Evolutionary conservation across 2,888 invertebrate genomes (phyloP), one percentile per base, ranked within the genome.

Genomic region (Synanthedon tipuliformis): DNA sequence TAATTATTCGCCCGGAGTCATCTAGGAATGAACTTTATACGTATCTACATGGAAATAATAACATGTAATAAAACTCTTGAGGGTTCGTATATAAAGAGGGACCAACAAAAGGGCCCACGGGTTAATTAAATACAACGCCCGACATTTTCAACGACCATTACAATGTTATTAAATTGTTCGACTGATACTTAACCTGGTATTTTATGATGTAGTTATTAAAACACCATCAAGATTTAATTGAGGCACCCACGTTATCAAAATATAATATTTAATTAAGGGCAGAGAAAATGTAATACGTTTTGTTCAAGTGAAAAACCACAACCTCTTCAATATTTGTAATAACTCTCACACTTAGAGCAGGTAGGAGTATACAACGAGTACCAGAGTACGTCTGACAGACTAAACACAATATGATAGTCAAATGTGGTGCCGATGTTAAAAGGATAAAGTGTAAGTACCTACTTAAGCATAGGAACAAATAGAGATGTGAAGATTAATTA

Each of bases 151-250:
- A 66, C 73, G 75, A 73, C 73, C 77, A 78, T 82, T 86, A 82
- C 78, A 79, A 80, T 78, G 80, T 84, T 83, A 86, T 85, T 85
- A 83, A 85, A 84, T 79, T 81, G 82, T 83, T 81, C 80, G 78
- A 76, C 75, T 75, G 72, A 61, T 69, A 71, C 73, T 77, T 74
- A 73, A 75, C 75, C 71, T 69, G 68, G 64, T 71, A 73, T 73
- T 79, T 81, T 81, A 83, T 75, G 74, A 75, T 72, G 72, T 74
- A 72, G 10, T 34, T 34, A 34, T 70, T 74, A 61, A 63, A 69
- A 75, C 66, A 67, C 67, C 71, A 60, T 64, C 67, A 69, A 71
- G 81, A 79, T 81, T 81, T 79, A 74, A 80, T 78, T 71, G 12
- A 65, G 4, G 45, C 45, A 45, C 45, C 45, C 15, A n/a, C n/a